These are phyloP conservation scores for Orycteropus afer DNA, from an alignment of 2,113 vertebrate genomes.

Conservation along the genomic window DNA sequence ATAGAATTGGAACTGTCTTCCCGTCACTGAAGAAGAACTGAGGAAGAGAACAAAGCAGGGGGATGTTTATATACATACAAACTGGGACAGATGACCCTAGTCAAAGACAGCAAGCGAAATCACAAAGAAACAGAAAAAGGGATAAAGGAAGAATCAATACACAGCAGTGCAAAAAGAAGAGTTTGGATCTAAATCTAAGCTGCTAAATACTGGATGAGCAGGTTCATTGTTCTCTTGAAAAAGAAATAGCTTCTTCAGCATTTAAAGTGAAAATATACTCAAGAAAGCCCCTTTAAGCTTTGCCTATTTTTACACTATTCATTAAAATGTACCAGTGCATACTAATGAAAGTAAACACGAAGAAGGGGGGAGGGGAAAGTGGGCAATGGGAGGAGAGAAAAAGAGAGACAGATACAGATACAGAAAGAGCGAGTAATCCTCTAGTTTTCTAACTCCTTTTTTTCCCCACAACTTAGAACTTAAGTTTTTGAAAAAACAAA, in stretches of 20 bases:
- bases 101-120: slow-evolving; percentile 68
- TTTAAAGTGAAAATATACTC: slow-evolving; percentile 58
- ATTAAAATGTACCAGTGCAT: slow-evolving; percentile 65
- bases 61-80: slow-evolving; percentile 70
- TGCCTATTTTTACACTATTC: slow-evolving; percentile 53
- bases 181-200: slow-evolving; percentile 74
- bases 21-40: background rate
- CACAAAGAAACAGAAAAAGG: slow-evolving; percentile 78
- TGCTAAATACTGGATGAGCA: slow-evolving; percentile 70
- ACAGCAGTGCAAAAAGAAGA: slow-evolving; percentile 63
- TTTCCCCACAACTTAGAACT: background rate
- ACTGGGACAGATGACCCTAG: slow-evolving; percentile 74
- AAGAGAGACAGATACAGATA: background rate
- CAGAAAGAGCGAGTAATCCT: background rate
- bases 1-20: background rate
- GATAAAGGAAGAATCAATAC: slow-evolving; percentile 77
- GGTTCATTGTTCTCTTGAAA: slow-evolving; percentile 75
- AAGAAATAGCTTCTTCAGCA: slow-evolving; percentile 80
- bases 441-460: background rate
- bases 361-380: background rate
- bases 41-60: slow-evolving; percentile 51
- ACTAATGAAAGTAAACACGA: slow-evolving; percentile 70
- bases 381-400: accelerated
- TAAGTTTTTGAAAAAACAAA: slow-evolving; percentile 17
- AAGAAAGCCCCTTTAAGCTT: slow-evolving; percentile 64